These are phyloP conservation scores for Trichonephila clavipes DNA, from an alignment of 1,140 invertebrate species.

Conservation along the genomic window DNA sequence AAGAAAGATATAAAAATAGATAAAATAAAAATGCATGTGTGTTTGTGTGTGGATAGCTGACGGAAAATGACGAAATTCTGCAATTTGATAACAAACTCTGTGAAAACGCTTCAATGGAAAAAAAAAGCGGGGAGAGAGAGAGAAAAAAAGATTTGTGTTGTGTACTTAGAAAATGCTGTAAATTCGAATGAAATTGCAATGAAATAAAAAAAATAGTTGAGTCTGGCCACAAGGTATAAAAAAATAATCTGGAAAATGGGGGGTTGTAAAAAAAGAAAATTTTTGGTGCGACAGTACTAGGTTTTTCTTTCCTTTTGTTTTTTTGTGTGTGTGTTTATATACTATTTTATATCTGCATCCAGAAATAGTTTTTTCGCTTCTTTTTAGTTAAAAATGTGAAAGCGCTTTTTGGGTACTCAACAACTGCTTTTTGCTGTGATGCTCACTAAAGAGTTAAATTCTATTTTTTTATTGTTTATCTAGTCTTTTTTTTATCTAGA, in stretches of 20 bases:
- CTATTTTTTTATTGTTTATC: neutral
- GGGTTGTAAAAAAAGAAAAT: neutral
- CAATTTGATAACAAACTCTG: conserved; percentile 47
- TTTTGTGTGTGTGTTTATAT: too few species aligned
- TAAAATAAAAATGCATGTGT: neutral
- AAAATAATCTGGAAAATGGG: neutral
- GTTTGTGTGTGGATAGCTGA: neutral
- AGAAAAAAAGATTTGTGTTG: neutral
- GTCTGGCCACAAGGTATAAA: neutral
- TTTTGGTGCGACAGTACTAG: neutral
- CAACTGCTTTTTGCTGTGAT: neutral
- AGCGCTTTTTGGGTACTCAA: neutral
- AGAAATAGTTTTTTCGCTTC: neutral
- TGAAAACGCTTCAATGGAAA: neutral
- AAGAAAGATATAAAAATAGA: neutral
- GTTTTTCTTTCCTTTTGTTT: neutral
- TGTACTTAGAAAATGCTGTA: conserved; percentile 10
- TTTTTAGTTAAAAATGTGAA: neutral
- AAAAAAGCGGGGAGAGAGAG: neutral
- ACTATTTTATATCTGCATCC: neutral
- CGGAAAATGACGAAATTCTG: neutral
- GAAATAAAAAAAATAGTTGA: neutral
- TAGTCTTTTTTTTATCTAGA: too few species aligned
- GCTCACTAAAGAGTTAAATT: neutral
- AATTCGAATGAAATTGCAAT: neutral